Conservation (phyloP, 2,113 vertebrate species). For the Egretta garzetta region DNA sequence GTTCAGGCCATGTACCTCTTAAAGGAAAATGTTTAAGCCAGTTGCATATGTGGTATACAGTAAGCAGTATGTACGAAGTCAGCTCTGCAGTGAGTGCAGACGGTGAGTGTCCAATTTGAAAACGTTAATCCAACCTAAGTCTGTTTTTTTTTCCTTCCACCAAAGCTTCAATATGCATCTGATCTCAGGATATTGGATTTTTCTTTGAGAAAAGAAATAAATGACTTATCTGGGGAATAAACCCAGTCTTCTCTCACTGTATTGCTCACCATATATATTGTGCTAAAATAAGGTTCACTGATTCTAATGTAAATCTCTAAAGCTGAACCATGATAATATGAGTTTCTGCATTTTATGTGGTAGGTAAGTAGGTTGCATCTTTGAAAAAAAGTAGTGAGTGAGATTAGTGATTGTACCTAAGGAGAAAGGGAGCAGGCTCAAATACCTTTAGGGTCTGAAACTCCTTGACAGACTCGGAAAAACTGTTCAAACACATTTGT, state of each 20-base stretch:
- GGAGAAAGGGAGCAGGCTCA: slow-evolving; percentile 51
- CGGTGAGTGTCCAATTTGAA: slow-evolving; percentile 45
- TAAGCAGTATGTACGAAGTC: not conserved
- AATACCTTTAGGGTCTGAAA: slow-evolving; percentile 58
- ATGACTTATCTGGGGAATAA: slow-evolving; percentile 81
- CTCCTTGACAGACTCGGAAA: slow-evolving; percentile 53
- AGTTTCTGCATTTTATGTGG: slow-evolving; percentile 70
- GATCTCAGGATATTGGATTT: slow-evolving; percentile 83
- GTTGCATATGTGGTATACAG: not conserved
- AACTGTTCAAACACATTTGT: slow-evolving; percentile 40
- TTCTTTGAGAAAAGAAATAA: slow-evolving; percentile 81
- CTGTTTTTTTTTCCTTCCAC: slow-evolving; percentile 30
- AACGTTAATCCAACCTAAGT: slow-evolving; percentile 66
- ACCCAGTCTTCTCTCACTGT: slow-evolving; percentile 59
- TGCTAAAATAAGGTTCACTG: slow-evolving; percentile 73
- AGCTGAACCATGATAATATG: slow-evolving; percentile 70
- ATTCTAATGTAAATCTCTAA: slow-evolving; percentile 80
- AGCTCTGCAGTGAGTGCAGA: slow-evolving; percentile 22
- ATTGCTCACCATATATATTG: slow-evolving; percentile 62
- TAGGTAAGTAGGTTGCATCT: slow-evolving; percentile 71
- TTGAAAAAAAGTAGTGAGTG: slow-evolving; percentile 40
- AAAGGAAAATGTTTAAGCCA: not conserved
- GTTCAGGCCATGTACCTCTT: not conserved
- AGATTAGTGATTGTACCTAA: slow-evolving; percentile 58
- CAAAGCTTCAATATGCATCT: slow-evolving; percentile 76